Evolutionary conservation across 2,113 vertebrate species (phyloP).

Genomic region (Miniopterus natalensis): DNA sequence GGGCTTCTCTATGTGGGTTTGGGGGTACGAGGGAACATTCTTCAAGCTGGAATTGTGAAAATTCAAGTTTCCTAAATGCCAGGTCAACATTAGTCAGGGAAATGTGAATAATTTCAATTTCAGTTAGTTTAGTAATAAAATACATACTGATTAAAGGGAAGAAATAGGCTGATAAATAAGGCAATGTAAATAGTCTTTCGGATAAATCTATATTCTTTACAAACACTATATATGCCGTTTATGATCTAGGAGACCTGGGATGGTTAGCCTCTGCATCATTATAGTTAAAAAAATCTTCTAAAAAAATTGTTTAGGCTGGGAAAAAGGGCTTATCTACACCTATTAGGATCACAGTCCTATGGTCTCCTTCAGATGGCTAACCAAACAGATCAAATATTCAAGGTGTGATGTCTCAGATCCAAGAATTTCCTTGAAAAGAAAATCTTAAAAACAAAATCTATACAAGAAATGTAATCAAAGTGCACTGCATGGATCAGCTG

Average conservation of each 20-base stretch:
- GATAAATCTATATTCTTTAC: slow-evolving; percentile 26
- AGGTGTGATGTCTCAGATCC: neutral
- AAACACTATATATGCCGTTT: neutral
- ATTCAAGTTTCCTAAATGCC: neutral
- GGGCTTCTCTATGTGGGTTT: neutral
- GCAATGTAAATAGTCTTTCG: neutral
- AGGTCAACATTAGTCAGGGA: neutral
- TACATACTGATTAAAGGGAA: neutral
- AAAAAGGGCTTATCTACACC: neutral
- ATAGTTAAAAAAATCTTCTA: neutral
- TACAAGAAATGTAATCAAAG: neutral
- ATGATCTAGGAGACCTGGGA: neutral
- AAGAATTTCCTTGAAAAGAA: slow-evolving; percentile 52
- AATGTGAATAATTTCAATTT: slow-evolving; percentile 43
- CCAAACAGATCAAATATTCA: neutral
- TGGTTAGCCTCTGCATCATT: neutral
- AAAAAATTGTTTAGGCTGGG: neutral
- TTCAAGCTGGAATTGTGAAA: neutral
- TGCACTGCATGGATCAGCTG: neutral
- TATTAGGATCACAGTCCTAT: neutral
- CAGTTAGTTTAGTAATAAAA: neutral
- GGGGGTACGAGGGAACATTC: neutral
- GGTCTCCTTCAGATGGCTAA: neutral
- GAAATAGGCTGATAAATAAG: neutral
- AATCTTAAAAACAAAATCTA: slow-evolving; percentile 1